These are phyloP conservation scores for Diplolepis rosae DNA, from an alignment of 2,888 invertebrate species.

Conservation along the genomic window DNA sequence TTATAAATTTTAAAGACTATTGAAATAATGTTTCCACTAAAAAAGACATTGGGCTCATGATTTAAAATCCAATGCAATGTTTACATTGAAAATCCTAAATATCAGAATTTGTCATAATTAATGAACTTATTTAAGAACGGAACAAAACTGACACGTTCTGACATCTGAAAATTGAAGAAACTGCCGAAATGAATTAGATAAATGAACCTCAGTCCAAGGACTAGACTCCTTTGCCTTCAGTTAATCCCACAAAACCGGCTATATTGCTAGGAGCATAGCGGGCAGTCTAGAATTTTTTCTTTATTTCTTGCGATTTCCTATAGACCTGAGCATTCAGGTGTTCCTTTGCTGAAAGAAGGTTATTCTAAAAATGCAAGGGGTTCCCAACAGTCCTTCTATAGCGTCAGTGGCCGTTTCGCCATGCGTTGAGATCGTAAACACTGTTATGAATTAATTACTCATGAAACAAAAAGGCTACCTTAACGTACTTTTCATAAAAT, in stretches of 20 bases:
- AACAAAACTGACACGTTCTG: background rate
- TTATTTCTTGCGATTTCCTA: background rate
- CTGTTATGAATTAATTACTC: background rate
- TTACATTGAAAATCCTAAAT: background rate
- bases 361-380: background rate
- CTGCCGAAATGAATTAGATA: background rate
- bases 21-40: too few relatives aligned
- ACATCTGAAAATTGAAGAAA: background rate
- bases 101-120: background rate
- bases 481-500: conserved; percentile 2
- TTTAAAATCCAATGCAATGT: background rate
- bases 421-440: background rate
- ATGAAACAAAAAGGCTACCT: background rate
- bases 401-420: background rate
- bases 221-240: background rate
- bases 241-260: background rate
- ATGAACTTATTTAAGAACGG: background rate
- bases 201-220: background rate
- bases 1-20: too few relatives aligned
- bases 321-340: background rate
- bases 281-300: background rate
- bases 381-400: background rate
- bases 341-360: background rate
- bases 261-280: background rate
- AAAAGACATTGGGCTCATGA: background rate